These are phyloP conservation scores for Elanoides forficatus DNA, from an alignment of 2,113 vertebrate species.

Conservation along the genomic window DNA sequence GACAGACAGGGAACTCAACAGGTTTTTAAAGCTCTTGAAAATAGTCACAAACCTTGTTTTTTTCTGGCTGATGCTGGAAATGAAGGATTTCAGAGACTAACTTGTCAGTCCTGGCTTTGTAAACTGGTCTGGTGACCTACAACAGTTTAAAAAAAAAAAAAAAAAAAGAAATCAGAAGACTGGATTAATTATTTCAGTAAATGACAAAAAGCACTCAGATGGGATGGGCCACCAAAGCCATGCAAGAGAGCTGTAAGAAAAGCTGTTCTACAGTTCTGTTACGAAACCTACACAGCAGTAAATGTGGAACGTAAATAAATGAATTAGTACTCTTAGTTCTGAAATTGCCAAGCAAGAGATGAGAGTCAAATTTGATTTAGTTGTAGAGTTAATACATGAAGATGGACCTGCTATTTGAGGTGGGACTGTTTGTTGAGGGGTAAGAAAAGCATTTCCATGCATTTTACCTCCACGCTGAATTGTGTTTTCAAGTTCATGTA, in stretches of 20 bases:
- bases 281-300: background rate
- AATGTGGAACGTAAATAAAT: background rate
- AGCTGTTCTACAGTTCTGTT: background rate
- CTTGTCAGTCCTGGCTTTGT: conserved; percentile 62
- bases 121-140: conserved; percentile 76
- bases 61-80: conserved; percentile 64
- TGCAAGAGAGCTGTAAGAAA: background rate
- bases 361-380: background rate
- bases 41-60: conserved; percentile 46
- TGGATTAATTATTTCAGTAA: background rate
- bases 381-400: background rate
- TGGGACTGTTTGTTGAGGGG: background rate
- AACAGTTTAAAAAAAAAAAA: background rate
- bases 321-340: conserved; percentile 41
- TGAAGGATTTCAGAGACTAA: conserved; percentile 65
- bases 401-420: background rate
- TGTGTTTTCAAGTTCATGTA: conserved; percentile 72
- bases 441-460: background rate
- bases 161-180: background rate
- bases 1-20: background rate
- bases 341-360: background rate
- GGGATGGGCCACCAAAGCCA: background rate
- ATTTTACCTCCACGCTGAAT: conserved; percentile 75
- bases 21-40: background rate
- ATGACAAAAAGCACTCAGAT: background rate